phyloP scores from a whole-genome alignment of 37 sponge, comb jelly and placozoan genomes.

The Theonella swinhoei region DNA sequence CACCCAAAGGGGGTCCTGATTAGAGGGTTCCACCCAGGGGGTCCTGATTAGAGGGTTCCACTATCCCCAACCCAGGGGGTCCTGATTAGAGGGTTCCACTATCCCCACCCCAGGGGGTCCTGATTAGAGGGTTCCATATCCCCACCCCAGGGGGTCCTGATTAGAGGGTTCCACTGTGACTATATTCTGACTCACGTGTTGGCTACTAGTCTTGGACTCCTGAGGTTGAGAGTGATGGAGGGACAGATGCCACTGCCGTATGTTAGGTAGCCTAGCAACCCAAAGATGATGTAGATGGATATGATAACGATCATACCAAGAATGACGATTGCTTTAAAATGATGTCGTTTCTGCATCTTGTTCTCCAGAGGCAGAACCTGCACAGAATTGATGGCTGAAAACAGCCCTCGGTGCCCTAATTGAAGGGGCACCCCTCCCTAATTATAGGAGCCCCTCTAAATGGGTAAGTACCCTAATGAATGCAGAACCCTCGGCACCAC shows the following conservation, averaged over 20 bases:
- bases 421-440: neutral
- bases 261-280: slow-evolving; percentile 73
- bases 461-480: no score
- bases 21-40: no score
- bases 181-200: slow-evolving; percentile 42
- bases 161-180: no score
- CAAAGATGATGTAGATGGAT: slow-evolving; percentile 30
- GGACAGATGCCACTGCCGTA: slow-evolving; percentile 61
- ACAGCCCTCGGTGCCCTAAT: neutral
- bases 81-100: no score
- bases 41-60: no score
- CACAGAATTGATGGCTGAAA: neutral
- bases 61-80: no score
- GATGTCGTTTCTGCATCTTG: slow-evolving; percentile 78
- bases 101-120: no score
- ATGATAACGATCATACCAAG: slow-evolving; percentile 59
- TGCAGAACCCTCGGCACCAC: no score
- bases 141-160: no score
- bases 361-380: slow-evolving; percentile 91
- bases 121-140: no score
- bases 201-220: neutral
- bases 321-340: slow-evolving; percentile 47
- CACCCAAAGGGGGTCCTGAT: no score
- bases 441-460: no score
- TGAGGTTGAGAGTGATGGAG: slow-evolving; percentile 73